These are phyloP conservation scores for Dermatemys mawii DNA, from an alignment of 2,113 vertebrate genomes.

Conservation along the genomic window DNA sequence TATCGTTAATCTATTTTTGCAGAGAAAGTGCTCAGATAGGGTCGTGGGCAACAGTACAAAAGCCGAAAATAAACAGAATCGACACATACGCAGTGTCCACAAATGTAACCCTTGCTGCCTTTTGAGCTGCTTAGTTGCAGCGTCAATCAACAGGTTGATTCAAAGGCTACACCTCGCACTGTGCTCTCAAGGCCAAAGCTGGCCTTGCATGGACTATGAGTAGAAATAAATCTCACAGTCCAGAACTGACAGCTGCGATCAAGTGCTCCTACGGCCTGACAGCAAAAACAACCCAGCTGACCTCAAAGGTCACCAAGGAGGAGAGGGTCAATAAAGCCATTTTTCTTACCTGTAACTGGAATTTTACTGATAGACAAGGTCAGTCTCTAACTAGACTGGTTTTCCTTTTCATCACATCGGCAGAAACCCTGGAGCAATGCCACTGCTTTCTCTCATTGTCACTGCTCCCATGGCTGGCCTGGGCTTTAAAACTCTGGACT, in stretches of 20 bases:
- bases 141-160: background rate
- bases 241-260: background rate
- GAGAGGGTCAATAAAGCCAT: background rate
- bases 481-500: conserved; percentile 1
- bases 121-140: background rate
- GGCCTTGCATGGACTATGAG: background rate
- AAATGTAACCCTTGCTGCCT: background rate
- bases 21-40: background rate
- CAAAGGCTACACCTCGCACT: background rate
- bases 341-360: conserved; percentile 53
- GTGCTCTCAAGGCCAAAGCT: background rate
- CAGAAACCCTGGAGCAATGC: conserved; percentile 4
- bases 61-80: background rate
- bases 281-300: background rate
- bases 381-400: background rate
- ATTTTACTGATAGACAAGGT: background rate
- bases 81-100: background rate
- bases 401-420: conserved; percentile 41
- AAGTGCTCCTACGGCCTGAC: background rate
- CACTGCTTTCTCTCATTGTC: background rate
- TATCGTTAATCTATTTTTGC: background rate
- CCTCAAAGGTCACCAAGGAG: background rate
- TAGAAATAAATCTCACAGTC: background rate
- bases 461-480: background rate
- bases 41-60: background rate